These are phyloP conservation scores for Aphaenogaster rudis DNA, from an alignment of 1,140 invertebrate genomes.

Conservation along the genomic window DNA sequence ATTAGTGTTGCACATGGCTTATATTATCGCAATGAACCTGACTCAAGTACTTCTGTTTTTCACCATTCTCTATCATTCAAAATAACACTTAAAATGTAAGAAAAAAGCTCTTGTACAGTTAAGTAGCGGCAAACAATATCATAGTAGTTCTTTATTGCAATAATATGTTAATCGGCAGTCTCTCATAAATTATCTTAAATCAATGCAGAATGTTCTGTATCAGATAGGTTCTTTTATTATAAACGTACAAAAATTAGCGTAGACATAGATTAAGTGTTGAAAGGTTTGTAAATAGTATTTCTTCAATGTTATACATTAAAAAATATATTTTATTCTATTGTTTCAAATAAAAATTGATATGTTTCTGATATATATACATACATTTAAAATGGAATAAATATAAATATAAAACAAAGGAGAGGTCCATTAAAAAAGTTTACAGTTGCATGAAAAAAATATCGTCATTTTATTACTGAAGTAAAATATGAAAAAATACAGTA, in stretches of 20 bases:
- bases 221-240: background rate
- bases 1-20: slow-evolving; percentile 7
- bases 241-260: background rate
- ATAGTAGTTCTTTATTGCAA: background rate
- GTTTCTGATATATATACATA: background rate
- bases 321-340: background rate
- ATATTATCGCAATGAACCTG: slow-evolving; percentile 12
- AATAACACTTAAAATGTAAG: background rate
- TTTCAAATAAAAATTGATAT: background rate
- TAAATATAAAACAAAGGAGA: background rate
- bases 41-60: background rate
- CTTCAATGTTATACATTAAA: background rate
- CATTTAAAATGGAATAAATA: background rate
- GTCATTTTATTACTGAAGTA: background rate
- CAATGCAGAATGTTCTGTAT: background rate
- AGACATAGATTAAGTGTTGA: background rate
- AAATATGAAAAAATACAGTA: background rate
- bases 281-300: background rate
- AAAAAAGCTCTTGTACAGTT: background rate
- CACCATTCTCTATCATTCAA: background rate
- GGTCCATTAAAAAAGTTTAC: background rate
- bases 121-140: background rate
- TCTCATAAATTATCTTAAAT: background rate
- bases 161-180: background rate
- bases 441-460: background rate